phyloP scores from a whole-genome alignment of 2,888 invertebrate genomes.

The Dryocosmus kuriphilus region DNA sequence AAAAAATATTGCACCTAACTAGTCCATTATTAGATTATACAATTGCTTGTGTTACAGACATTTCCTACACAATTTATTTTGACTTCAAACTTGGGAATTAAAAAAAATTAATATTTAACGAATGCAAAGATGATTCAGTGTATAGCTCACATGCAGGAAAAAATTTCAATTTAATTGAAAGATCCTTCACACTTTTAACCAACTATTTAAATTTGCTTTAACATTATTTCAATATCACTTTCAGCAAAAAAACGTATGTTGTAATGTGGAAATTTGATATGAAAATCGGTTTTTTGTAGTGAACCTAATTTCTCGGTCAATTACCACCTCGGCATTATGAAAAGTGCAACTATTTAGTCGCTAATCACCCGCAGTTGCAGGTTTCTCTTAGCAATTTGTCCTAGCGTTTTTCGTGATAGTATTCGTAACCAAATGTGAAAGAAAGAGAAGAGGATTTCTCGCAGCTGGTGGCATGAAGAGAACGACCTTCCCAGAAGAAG shows the following conservation, averaged over 20 bases:
- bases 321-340: background rate
- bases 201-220: no score
- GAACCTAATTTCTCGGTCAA: slow-evolving; percentile 29
- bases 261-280: slow-evolving; percentile 3
- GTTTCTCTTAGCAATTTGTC: slow-evolving; percentile 22
- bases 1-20: slow-evolving; percentile 21
- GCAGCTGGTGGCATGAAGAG: slow-evolving; percentile 47
- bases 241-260: no score
- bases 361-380: slow-evolving; percentile 13
- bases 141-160: no score
- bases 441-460: slow-evolving; percentile 54
- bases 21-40: slow-evolving; percentile 17
- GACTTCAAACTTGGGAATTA: background rate
- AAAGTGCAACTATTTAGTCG: slow-evolving; percentile 3
- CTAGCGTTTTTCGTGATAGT: background rate
- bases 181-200: no score
- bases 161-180: no score
- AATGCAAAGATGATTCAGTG: no score
- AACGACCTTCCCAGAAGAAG: slow-evolving; percentile 54
- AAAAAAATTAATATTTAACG: no score
- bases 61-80: background rate
- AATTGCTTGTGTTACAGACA: background rate
- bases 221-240: no score
- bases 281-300: background rate
- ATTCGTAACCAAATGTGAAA: background rate